Conservation (phyloP, 2,888 invertebrate genomes). For the Caenorhabditis panamensis region DNA sequence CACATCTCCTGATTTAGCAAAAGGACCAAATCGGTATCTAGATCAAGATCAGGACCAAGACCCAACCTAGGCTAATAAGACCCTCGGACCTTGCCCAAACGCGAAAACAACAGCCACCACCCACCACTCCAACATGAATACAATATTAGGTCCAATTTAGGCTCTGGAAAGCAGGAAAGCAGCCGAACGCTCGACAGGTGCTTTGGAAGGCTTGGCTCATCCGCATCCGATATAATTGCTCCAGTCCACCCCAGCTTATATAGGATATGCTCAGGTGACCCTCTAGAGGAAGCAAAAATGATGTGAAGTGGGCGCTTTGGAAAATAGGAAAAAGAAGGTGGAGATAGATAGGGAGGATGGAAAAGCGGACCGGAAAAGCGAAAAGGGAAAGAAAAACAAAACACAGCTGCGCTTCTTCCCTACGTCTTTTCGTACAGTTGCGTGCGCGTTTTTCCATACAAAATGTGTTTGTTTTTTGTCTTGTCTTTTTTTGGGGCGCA, state of each 20-base stretch:
- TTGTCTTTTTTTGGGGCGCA: constrained; percentile 19
- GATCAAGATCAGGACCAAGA: too few species aligned
- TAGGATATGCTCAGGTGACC: neutral
- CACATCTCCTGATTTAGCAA: too few species aligned
- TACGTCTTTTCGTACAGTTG: constrained; percentile 45
- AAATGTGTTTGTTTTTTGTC: constrained; percentile 23
- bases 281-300: constrained; percentile 19
- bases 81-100: too few species aligned
- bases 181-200: too few species aligned
- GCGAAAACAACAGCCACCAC: too few species aligned
- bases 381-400: constrained; percentile 20
- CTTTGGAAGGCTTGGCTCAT: neutral
- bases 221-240: neutral
- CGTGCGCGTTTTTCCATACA: constrained; percentile 7
- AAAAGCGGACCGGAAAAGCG: constrained; percentile 1
- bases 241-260: neutral
- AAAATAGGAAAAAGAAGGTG: neutral
- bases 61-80: too few species aligned
- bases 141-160: neutral
- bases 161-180: neutral
- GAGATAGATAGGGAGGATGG: neutral
- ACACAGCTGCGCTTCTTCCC: constrained; percentile 19
- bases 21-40: too few species aligned
- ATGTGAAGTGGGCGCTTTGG: constrained; percentile 18
- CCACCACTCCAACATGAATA: neutral